These are phyloP conservation scores for Accipiter virgatus DNA, from an alignment of 2,113 vertebrate species.

Conservation along the genomic window DNA sequence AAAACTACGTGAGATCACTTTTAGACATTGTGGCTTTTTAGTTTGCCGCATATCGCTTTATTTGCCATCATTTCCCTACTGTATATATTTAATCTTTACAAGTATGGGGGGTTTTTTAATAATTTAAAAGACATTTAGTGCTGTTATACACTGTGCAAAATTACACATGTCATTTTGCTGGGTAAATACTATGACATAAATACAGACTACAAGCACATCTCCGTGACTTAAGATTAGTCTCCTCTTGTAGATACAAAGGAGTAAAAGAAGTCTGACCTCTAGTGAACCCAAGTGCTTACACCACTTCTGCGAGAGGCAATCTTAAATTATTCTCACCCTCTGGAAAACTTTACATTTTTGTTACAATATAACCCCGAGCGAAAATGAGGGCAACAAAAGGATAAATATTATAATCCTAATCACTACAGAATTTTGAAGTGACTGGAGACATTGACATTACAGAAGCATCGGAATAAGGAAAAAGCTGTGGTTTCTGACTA, in stretches of 20 bases:
- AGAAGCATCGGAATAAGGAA: not conserved
- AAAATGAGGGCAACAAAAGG: not conserved
- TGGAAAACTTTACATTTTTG: not conserved
- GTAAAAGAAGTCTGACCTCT: conserved; percentile 24
- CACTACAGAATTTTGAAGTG: not conserved
- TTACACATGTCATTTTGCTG: not conserved
- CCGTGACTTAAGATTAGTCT: not conserved
- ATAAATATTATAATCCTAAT: not conserved
- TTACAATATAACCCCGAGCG: not conserved
- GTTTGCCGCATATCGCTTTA: not conserved
- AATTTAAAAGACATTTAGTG: not conserved
- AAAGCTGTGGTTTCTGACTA: not conserved
- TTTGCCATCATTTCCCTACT: not conserved
- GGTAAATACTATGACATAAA: fast-evolving
- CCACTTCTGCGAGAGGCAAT: not conserved
- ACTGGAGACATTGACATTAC: not conserved
- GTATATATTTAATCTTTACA: not conserved
- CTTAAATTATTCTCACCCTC: not conserved
- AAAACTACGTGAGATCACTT: not conserved
- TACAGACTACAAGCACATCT: not conserved
- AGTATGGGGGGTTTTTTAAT: fast-evolving
- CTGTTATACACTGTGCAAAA: not conserved
- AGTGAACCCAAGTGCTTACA: not conserved
- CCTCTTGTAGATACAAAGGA: not conserved
- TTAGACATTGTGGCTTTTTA: not conserved